These are phyloP conservation scores for Parelbella ahira DNA, from an alignment of 2,888 invertebrate genomes.

Conservation along the genomic window DNA sequence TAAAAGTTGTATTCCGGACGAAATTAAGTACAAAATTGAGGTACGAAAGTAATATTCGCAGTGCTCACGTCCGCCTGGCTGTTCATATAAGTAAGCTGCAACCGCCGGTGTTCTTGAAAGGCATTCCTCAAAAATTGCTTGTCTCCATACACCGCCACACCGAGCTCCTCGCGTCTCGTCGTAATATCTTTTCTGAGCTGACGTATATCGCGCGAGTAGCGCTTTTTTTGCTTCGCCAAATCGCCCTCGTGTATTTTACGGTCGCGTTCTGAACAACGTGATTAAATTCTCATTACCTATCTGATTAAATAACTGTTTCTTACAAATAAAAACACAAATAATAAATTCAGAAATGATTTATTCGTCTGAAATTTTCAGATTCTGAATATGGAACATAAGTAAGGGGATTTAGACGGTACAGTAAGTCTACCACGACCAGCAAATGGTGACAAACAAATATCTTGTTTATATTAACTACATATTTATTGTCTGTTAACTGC, in stretches of 20 bases:
- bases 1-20: too few species aligned
- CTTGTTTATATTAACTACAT: too few species aligned
- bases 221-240: slow-evolving; percentile 74
- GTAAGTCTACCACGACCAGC: too few species aligned
- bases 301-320: too few species aligned
- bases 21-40: too few species aligned
- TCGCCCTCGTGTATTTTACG: slow-evolving; percentile 82
- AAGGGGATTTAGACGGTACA: too few species aligned
- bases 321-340: too few species aligned
- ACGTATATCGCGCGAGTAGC: slow-evolving; percentile 74
- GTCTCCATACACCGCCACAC: slow-evolving; percentile 81
- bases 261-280: slow-evolving; percentile 72
- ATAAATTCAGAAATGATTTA: too few species aligned
- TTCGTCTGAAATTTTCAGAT: too few species aligned
- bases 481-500: too few species aligned
- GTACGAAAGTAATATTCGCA: not conserved
- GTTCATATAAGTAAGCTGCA: slow-evolving; percentile 81
- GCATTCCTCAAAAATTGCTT: slow-evolving; percentile 80
- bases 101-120: slow-evolving; percentile 77
- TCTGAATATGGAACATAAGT: too few species aligned
- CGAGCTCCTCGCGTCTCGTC: slow-evolving; percentile 76
- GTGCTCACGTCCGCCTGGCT: slow-evolving; percentile 66
- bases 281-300: slow-evolving; percentile 2
- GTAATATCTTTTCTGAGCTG: slow-evolving; percentile 79
- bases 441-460: too few species aligned